phyloP scores from a whole-genome alignment of 2,113 vertebrate genomes.

The Saccopteryx leptura region DNA sequence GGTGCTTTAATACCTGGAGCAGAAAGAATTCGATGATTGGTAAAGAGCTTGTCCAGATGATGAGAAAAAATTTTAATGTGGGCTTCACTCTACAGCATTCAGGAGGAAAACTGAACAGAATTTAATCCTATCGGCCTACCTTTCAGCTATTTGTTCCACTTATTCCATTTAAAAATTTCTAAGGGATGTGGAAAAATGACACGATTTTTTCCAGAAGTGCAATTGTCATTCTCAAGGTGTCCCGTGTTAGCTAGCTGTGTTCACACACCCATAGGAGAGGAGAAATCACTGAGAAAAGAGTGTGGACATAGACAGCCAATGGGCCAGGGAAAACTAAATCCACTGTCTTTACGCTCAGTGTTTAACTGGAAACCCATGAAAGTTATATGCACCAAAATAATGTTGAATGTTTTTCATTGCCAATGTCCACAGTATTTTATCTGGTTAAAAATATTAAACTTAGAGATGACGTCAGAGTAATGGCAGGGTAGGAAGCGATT shows the following conservation, averaged over 20 bases:
- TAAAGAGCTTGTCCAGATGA: background rate
- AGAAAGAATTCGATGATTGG: background rate
- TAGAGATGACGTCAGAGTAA: background rate
- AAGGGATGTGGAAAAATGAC: background rate
- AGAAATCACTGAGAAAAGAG: background rate
- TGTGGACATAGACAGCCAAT: background rate
- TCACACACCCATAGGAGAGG: background rate
- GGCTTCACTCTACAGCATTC: background rate
- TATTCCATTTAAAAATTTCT: slow-evolving; percentile 6
- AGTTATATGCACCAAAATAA: slow-evolving; percentile 2
- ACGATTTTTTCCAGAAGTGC: slow-evolving; percentile 56
- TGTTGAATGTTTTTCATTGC: background rate
- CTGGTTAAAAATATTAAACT: background rate
- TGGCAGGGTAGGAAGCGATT: no score
- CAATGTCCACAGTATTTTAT: slow-evolving; percentile 3
- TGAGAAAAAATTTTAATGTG: background rate
- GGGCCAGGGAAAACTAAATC: background rate
- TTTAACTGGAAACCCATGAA: background rate
- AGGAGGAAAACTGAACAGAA: slow-evolving; percentile 17
- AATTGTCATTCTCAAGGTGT: slow-evolving; percentile 55
- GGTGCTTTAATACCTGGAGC: background rate
- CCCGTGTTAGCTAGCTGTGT: background rate
- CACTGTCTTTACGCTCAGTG: background rate
- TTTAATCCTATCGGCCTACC: background rate
- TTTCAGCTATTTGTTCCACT: slow-evolving; percentile 27